Conservation (phyloP, 2,113 vertebrate species). For the human region GRCh38 chr1:7474501-7475000, state of each 20-base stretch:
- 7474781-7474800: background rate
- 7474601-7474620: background rate
- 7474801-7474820: background rate
- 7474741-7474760: background rate
- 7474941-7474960: background rate
- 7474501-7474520: rapidly evolving
- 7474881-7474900: background rate
- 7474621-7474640: background rate
- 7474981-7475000: rapidly evolving
- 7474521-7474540: background rate
- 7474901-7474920: background rate
- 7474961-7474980: rapidly evolving
- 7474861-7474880: no score
- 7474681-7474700: rapidly evolving
- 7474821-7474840: background rate
- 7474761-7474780: background rate
- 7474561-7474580: background rate
- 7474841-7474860: background rate
- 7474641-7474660: rapidly evolving
- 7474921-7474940: background rate
- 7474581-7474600: no score
- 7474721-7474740: background rate
- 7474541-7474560: rapidly evolving
- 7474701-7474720: background rate
- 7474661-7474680: no score